Base-by-base conservation (phyloP, 2,113 vertebrate genomes). In the Apus apus region DNA sequence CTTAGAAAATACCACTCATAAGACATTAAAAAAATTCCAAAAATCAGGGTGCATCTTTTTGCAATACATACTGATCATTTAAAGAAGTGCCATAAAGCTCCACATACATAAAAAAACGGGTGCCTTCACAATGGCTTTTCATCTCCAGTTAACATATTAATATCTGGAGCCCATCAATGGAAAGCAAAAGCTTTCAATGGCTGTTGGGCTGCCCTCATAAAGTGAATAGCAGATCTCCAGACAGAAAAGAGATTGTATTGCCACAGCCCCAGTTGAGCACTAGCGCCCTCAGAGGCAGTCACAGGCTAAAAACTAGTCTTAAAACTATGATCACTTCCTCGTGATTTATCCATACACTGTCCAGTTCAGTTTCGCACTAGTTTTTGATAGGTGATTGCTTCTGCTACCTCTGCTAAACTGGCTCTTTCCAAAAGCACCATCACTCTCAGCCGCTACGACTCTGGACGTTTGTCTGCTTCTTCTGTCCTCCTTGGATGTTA, bases 241-340 rank as follows among this genome's bases (percentile, higher is more conserved):
- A 54, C 22, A 89, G 66, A 73, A 23, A 66, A 34, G 40, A 29
- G 43, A 46, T 26, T 56, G 50, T 26, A 50, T 20, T 66, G 18
- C 0, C 0, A 58, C 51, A 93, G 89, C 14, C 23, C 6, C 53
- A 34, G 0, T 0, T 0, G 8, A 50, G 5, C 3, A 21, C 21
- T 40, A 85, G 54, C 34, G 54, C 9, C 43, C 36, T 78, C 2
- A 60, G 34, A 40, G 45, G 23, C 48, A 65, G 40, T 4, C 53
- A 72, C 40, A 43, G 40, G 12, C 40, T 43, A 43, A 43, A 43
- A 43, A 43, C n/a, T 50, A 27, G 68, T 62, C 54, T 65, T 51
- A 80, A 92, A 90, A 30, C 11, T 18, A 57, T 3, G 9, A 60
- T 79, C 13, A 32, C 11, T 72, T 85, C 43, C 45, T 83, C 6